Evolutionary conservation across 2,113 vertebrate genomes (phyloP), one percentile per base, ranked within the genome.

Genomic region (Polypterus bichir): DNA sequence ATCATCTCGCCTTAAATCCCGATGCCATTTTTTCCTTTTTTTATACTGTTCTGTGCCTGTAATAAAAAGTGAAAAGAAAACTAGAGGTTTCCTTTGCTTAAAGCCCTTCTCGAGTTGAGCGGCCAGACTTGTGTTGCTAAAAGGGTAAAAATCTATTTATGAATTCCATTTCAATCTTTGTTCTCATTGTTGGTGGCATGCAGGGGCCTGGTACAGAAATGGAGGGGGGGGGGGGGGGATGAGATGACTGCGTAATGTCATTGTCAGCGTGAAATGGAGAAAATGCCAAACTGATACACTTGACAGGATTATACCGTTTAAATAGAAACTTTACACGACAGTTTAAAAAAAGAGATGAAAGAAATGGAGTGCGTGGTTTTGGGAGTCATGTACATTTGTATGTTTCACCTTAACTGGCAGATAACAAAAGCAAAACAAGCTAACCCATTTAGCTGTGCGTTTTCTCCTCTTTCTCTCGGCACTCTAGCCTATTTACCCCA

Each of bases 201-300:
- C 9, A 49, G 59, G 48, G 27, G 8, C 7, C 47, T 49, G 59
- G 59, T 6, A 49, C 48, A 11, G 45, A 27, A 27, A 27, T 27
- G 27, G 27, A 27, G 27, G 27, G 2, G 27, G 27, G 27, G 27
- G 27, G 27, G 27, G 27, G 27, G 27, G 27, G 27, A 27, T 27
- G 9, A 48, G 59, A 49, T 60, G 47, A 60, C 59, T 60, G 59
- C 8, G 59, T 60, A 60, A 60, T 60, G 59, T 60, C 59, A 60
- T 48, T 60, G 59, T 49, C n/a, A 48, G 45, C 48, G 59, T 60
- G 59, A 60, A 49, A 60, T 60, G 59, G 47, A 49, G 59, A 60
- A 60, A 60, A 60, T 60, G 59, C 59, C 59, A 60, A 48, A 60
- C 59, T 49, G 59, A 60, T 60, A 60, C 47, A 48, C 47, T 60